Evolutionary conservation across 2,797 vertebrate species (phyloP), one percentile per base, ranked within the genome.

Genomic region (Anguilla obscura): DNA sequence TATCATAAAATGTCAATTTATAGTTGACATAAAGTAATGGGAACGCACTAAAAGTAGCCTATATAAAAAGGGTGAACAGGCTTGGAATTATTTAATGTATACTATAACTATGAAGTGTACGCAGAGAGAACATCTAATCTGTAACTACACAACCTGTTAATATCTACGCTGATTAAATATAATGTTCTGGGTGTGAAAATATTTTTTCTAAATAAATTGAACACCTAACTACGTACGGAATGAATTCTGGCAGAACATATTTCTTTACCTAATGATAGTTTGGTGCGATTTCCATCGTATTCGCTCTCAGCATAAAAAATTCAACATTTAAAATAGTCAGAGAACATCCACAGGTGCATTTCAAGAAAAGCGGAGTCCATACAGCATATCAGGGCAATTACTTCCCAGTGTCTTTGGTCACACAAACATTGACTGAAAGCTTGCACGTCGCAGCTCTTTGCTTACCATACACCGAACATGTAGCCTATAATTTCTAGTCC

Each of bases 331-430:
- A 83, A 48, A 48, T 50, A 33, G 45, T 10, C 80, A 48, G 79
- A 50, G 48, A 48, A n/a, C 40, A 83, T 83, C 80, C 80, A 83
- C 80, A 83, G 80, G 80, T 83, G 80, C 40, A 82, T 30, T 0
- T 74, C 69, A 30, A 27, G 66, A 71, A 71, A 2, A 71, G 27
- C 12, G 3, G 69, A 74, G 69, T 76, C 74, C 74, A 21, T 76
- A 52, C 33, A 76, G 33, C 33, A 27, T 83, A 83, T n/a, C 48
- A 16, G 80, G 36, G 16, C 33, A 83, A 83, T 27, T 83, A 52
- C 50, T 52, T 83, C n/a, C 52, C 40, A 76, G 21, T 52, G 80
- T n/a, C 40, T 45, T 48, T 6, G 48, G 45, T 52, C 80, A 48
- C 9, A 52, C 18, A 83, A 21, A 83, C 21, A 83, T 83, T 52